Conservation (phyloP, 1,140 invertebrate species). For the Scaptodrosophila lebanonensis region DNA sequence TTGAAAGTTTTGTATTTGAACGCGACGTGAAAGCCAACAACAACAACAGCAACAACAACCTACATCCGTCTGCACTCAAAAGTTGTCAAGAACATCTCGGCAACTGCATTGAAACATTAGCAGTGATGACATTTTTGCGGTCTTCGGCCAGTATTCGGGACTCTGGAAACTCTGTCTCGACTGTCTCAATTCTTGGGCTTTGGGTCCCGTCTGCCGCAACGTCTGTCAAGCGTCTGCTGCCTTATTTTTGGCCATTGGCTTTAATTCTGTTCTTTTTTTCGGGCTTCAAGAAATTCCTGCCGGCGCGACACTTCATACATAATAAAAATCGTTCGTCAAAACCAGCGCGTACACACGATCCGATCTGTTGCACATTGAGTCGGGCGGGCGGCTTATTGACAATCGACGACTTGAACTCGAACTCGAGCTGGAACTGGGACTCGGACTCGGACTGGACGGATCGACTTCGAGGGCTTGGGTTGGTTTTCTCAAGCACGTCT, state of each 20-base stretch:
- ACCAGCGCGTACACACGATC: slow-evolving; percentile 16
- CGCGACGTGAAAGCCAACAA: slow-evolving; percentile 37
- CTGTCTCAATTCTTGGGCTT: neutral
- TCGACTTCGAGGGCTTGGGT: slow-evolving; percentile 1
- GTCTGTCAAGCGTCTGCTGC: slow-evolving; percentile 40
- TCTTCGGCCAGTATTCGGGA: slow-evolving; percentile 16
- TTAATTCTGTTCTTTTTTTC: slow-evolving; percentile 24
- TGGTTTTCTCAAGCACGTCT: slow-evolving; percentile 10
- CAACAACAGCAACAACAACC: slow-evolving; percentile 12
- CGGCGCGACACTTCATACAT: slow-evolving; percentile 76
- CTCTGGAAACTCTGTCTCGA: slow-evolving; percentile 5
- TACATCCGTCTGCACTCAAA: slow-evolving; percentile 42
- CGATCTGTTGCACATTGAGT: slow-evolving; percentile 30
- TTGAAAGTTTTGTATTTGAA: slow-evolving; percentile 52
- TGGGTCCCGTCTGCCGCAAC: slow-evolving; percentile 6
- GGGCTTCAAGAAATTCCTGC: slow-evolving; percentile 52
- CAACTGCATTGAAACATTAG: slow-evolving; percentile 75
- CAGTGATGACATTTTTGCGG: slow-evolving; percentile 76
- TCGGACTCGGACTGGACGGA: neutral
- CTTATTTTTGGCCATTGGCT: slow-evolving; percentile 23
- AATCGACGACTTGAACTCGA: slow-evolving; percentile 16
- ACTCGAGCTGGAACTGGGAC: neutral
- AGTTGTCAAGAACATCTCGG: slow-evolving; percentile 26
- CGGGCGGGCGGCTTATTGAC: too few species aligned
- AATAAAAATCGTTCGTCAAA: slow-evolving; percentile 57